phyloP scores from a whole-genome alignment of 2,113 vertebrate genomes.

The Gopherus flavomarginatus region DNA sequence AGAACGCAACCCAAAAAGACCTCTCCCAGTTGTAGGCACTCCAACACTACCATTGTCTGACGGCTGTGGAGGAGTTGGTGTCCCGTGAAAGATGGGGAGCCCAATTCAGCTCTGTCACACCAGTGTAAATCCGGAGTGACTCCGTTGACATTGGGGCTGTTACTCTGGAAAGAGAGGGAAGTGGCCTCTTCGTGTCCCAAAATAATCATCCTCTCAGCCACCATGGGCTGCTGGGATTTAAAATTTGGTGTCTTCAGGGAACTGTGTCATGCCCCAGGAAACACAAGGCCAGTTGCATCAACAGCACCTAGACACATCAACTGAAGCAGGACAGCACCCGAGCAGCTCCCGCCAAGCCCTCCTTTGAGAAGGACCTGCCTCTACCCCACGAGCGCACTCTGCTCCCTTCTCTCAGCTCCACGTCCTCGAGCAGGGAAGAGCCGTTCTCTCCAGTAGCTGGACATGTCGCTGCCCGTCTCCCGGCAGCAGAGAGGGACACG shows the following conservation, averaged over 20 bases:
- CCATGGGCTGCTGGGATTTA: background rate
- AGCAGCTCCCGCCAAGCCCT: background rate
- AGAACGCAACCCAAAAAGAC: too few species aligned
- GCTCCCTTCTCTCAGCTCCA: background rate
- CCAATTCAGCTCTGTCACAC: background rate
- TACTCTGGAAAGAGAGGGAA: background rate
- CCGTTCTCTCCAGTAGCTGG: background rate
- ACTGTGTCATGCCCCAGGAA: background rate
- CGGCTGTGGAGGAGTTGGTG: background rate
- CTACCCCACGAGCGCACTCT: background rate
- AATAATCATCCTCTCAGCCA: background rate
- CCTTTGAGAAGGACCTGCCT: background rate
- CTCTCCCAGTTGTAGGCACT: background rate
- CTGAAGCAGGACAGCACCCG: background rate
- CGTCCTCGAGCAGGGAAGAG: background rate
- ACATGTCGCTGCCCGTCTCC: constrained; percentile 23
- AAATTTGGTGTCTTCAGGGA: background rate
- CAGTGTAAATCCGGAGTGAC: background rate
- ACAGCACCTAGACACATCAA: background rate
- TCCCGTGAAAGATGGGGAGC: background rate
- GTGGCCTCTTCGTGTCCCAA: background rate
- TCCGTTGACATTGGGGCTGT: background rate
- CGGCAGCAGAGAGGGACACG: constrained; percentile 1
- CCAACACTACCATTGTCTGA: background rate
- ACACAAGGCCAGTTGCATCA: background rate